A percentile compares a stretch with the other conserved stretches of the same genome.
Evolutionary conservation across 2,888 invertebrate species (phyloP).

Genomic region (Aporophyla lueneburgensis): DNA sequence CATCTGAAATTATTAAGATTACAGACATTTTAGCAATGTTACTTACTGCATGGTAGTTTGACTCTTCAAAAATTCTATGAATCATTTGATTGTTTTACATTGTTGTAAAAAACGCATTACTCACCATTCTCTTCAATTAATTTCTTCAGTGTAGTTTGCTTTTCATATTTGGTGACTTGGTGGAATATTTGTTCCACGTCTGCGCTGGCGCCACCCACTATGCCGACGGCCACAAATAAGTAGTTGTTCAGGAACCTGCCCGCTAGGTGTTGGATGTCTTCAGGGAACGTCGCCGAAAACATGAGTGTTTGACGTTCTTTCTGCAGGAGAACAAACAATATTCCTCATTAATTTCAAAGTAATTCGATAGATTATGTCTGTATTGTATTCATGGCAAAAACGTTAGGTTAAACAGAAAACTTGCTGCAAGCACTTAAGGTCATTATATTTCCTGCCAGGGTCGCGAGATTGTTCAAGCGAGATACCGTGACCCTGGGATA

Average conservation of each 20-base stretch:
- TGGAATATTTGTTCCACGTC: slow-evolving; percentile 96
- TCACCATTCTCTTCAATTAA: slow-evolving; percentile 91
- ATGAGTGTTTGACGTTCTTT: slow-evolving; percentile 98
- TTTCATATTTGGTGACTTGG: slow-evolving; percentile 93
- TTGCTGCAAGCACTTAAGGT: not conserved
- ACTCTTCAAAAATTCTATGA: not conserved
- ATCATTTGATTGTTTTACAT: not conserved
- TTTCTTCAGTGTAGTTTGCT: slow-evolving; percentile 93
- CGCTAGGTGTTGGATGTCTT: slow-evolving; percentile 97
- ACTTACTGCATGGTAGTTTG: not conserved
- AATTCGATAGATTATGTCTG: not conserved
- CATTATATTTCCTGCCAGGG: too few species aligned
- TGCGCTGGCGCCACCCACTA: slow-evolving; percentile 97
- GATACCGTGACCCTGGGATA: too few species aligned
- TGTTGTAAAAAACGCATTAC: slow-evolving; percentile 27
- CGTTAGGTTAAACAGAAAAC: not conserved
- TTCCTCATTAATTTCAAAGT: not conserved
- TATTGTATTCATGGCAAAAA: not conserved
- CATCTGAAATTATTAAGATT: slow-evolving; percentile 70
- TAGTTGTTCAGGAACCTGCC: slow-evolving; percentile 94
- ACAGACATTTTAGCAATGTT: not conserved
- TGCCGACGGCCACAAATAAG: slow-evolving; percentile 97
- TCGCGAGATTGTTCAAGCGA: too few species aligned
- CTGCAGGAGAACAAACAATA: slow-evolving; percentile 74
- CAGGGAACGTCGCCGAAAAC: slow-evolving; percentile 99